These are phyloP conservation scores for Drosophila anomalata DNA, from an alignment of 2,888 invertebrate species.

Conservation along the genomic window DNA sequence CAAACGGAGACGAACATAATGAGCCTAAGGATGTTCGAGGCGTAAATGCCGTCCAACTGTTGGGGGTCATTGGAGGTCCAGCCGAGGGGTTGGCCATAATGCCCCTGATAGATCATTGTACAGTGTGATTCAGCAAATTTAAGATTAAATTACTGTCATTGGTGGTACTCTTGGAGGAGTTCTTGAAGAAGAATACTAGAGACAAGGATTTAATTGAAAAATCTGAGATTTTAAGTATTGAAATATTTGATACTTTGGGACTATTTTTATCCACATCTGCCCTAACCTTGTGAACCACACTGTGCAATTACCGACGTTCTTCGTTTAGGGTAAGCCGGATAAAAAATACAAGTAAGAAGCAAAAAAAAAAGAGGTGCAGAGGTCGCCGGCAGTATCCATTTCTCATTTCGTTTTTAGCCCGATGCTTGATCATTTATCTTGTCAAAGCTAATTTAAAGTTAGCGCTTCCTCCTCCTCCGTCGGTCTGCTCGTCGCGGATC, in stretches of 20 bases:
- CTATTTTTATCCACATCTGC: not conserved
- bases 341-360: not conserved
- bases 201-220: not conserved
- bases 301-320: constrained; percentile 36
- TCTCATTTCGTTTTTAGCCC: constrained; percentile 33
- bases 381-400: constrained; percentile 38
- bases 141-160: constrained; percentile 2
- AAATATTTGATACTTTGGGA: not conserved
- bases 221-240: not conserved
- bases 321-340: constrained; percentile 5
- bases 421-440: constrained; percentile 65
- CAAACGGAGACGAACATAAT: constrained; percentile 60
- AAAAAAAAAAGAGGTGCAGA: constrained; percentile 6
- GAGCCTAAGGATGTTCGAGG: constrained; percentile 43
- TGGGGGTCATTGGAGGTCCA: constrained; percentile 27
- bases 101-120: constrained; percentile 1
- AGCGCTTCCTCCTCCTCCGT: constrained; percentile 25
- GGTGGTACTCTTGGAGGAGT: not conserved
- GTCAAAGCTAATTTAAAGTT: constrained; percentile 71
- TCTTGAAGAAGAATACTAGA: not conserved
- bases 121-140: constrained; percentile 18
- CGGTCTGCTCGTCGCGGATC: not conserved
- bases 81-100: not conserved
- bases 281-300: constrained; percentile 3
- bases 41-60: constrained; percentile 33